These are phyloP conservation scores for Cherax destructor DNA, from an alignment of 1,140 invertebrate species.

Conservation along the genomic window DNA sequence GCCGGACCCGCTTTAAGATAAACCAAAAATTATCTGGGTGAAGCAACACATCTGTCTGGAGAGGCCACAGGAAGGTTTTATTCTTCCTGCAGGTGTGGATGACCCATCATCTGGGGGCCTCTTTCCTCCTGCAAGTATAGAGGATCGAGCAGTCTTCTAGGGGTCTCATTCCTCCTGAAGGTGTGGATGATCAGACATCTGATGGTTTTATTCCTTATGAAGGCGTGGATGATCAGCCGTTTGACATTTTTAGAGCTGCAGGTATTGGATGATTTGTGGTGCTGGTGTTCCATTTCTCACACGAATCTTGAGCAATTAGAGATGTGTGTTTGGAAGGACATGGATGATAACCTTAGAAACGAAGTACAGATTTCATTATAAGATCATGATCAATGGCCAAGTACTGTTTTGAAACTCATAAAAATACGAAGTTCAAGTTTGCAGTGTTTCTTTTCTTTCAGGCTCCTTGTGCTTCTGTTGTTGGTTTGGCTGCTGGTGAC, in stretches of 20 bases:
- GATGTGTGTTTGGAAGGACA: background rate
- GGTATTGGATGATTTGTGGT: background rate
- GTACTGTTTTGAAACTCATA: constrained; percentile 4
- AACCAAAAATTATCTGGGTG: constrained; percentile 28
- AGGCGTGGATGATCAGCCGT: too few species aligned
- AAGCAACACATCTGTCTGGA: constrained; percentile 41
- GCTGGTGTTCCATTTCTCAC: background rate
- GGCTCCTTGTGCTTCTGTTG: constrained; percentile 6
- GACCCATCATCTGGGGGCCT: background rate
- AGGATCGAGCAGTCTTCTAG: too few species aligned
- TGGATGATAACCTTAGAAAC: background rate
- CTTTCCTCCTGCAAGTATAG: too few species aligned
- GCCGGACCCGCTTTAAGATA: constrained; percentile 15
- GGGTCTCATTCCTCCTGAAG: too few species aligned
- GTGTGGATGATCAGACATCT: too few species aligned
- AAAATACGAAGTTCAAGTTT: background rate
- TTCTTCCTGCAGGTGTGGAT: background rate
- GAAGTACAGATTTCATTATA: background rate
- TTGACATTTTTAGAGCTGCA: too few species aligned
- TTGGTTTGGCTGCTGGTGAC: constrained; percentile 19
- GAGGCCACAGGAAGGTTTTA: constrained; percentile 11
- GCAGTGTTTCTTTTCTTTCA: background rate
- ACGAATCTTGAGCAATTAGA: constrained; percentile 25
- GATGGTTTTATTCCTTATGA: too few species aligned
- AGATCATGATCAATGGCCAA: background rate